Evolutionary conservation across 2,113 vertebrate species (phyloP), one percentile per base, ranked within the genome.

Genomic region (Morone chrysops): DNA sequence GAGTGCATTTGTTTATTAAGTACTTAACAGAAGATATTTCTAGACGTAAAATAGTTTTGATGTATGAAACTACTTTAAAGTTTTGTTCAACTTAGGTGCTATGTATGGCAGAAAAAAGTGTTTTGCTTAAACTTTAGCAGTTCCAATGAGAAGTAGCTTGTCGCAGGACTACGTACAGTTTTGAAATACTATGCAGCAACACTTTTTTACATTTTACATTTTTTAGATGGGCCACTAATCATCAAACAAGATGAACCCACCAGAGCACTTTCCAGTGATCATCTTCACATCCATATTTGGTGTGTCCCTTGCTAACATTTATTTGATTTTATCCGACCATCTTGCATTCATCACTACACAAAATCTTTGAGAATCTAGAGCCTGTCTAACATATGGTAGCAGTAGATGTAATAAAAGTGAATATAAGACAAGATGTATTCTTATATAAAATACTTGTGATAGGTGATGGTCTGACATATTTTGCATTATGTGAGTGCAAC

Each of bases 391-490:
- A 40, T 51, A 16, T 47, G 51, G 4, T 8, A 36, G 74, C 6
- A 45, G 14, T 9, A 12, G n/a, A 75, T 13, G 48, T 0, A 8
- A 63, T 8, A 17, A 47, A 18, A 63, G 31, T 31, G 13, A 8
- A 31, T 4, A 36, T 50, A 61, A 17, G 0, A n/a, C 67, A 36
- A 48, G 14, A 62, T 40, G 0, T 8, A 40, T 81, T 50, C 9
- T 51, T 43, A n/a, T 54, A 13, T 36, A 40, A 75, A 77, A 61
- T 6, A 70, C 38, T 53, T 12, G 22, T 25, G 12, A 75, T 87
- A 78, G 31, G n/a, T 75, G 40, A 74, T 9, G 20, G 5, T 11
- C 43, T 63, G 70, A 56, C 70, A 71, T 75, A 57, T 12, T 75
- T 51, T 72, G 47, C 4, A 72, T 72, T 48, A 71, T 38, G 22